Base-by-base conservation (phyloP, 1,140 invertebrate genomes). In the Globodera rostochiensis region DNA sequence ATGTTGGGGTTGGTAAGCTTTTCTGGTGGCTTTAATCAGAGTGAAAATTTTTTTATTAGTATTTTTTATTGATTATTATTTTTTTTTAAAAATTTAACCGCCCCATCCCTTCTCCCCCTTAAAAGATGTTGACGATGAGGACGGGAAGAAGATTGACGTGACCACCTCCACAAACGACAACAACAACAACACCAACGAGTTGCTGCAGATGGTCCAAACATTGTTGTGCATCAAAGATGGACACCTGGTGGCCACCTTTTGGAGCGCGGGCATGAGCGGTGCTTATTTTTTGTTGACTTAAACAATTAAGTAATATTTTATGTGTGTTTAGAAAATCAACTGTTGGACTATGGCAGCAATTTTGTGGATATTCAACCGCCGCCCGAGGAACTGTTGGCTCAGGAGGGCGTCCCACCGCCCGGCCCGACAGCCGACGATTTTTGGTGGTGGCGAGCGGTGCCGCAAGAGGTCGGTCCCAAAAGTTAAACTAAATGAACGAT, bases 221-320 rank as follows among this genome's bases (percentile, higher is more conserved):
- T 25, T 83, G 49, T 75, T 84, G 67, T 36, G 80, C 47, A 80
- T 84, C 67, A 79, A 84, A 15, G 67, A 84, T 21, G 85, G 85
- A 3, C 85, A 84, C 85, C 67, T 84, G 70, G 70, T 60, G 45
- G 73, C 49, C 49, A 81, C 85, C 25, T 83, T 84, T 83, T 84
- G 83, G 83, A 67, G 71, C 60, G 84, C 80, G n/a, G 82, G 74
- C 8, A 25, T 53, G 47, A 86, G 45, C 73, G 83, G 83, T 84
- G 21, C 74, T 50, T 36, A 36, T 2, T 36, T 36, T 36, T 36
- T 36, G 36, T 60, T 25, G 25, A 25, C 25, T 81, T 11, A 19
- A n/a, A 81, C 11, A 82, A 7, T 81, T 47, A 25, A 67, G 19
- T 82, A 46, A 57, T 80, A 25, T 46, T 15, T 13, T 19, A 60